Conservation (phyloP, 2,797 vertebrate genomes). For the Pseudochaenichthys georgianus region DNA sequence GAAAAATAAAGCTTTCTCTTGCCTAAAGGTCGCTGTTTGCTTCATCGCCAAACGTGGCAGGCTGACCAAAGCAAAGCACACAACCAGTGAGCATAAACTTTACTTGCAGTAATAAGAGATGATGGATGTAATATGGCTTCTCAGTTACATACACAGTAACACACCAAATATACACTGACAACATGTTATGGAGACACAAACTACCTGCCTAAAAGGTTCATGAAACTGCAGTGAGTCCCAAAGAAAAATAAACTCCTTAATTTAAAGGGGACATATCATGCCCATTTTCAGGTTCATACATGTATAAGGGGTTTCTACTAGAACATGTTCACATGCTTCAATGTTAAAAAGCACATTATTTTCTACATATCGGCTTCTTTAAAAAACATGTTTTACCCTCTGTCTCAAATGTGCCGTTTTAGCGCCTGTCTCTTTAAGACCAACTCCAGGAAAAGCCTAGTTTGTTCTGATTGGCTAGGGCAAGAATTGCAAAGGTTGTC, state of each 20-base stretch:
- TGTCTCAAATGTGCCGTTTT: too few species aligned
- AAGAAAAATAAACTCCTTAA: conserved; percentile 63
- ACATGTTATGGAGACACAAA: conserved; percentile 52
- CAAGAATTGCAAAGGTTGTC: too few species aligned
- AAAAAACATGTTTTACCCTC: too few species aligned
- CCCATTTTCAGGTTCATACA: too few species aligned
- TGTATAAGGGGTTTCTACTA: too few species aligned
- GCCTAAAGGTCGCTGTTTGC: conserved; percentile 76
- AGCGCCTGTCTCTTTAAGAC: too few species aligned
- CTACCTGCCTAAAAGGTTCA: conserved; percentile 63
- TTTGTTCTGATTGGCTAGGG: too few species aligned
- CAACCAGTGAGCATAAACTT: conserved; percentile 64
- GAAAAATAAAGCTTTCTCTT: conserved; percentile 86
- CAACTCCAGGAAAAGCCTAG: too few species aligned
- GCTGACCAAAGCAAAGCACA: conserved; percentile 71
- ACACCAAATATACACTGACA: conserved; percentile 62
- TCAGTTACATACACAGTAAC: conserved; percentile 70
- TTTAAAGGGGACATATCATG: conserved; percentile 6
- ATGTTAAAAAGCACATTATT: too few species aligned
- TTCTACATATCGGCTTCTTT: too few species aligned
- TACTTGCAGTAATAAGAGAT: conserved; percentile 64
- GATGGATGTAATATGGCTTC: conserved; percentile 83
- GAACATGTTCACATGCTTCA: too few species aligned
- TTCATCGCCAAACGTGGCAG: conserved; percentile 67
- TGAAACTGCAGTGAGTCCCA: conserved; percentile 35